Conservation (phyloP, 1,140 invertebrate species). For the Lasioglossum baleicum region DNA sequence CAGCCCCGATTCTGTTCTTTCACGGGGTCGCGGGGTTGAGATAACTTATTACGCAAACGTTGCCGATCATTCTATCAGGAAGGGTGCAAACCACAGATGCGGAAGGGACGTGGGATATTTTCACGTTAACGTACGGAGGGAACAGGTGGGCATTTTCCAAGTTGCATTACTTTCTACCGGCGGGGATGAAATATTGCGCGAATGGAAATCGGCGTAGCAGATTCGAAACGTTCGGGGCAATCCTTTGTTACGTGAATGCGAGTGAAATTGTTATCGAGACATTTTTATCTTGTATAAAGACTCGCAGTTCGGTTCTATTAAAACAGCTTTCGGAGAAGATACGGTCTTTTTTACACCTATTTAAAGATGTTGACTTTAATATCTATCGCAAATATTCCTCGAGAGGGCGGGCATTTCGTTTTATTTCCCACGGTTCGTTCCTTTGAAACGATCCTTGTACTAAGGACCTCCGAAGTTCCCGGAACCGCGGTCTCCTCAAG, state of each 20-base stretch:
- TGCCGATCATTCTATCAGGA: not conserved
- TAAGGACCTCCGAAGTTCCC: not conserved
- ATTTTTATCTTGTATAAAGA: too few species aligned
- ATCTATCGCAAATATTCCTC: not conserved
- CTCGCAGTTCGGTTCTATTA: too few species aligned
- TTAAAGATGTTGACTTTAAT: not conserved
- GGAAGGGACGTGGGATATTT: not conserved
- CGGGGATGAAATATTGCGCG: not conserved
- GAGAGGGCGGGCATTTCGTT: not conserved
- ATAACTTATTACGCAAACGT: slow-evolving; percentile 39
- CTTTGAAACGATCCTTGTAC: not conserved
- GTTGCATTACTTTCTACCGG: not conserved
- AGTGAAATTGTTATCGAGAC: too few species aligned
- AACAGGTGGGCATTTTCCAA: not conserved
- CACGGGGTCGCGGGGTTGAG: slow-evolving; percentile 7
- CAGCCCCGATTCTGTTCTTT: slow-evolving; percentile 21
- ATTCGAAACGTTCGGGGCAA: too few species aligned
- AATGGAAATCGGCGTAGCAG: not conserved
- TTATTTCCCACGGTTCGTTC: not conserved
- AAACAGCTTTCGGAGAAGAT: too few species aligned
- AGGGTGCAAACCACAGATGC: slow-evolving; percentile 4
- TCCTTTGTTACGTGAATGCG: too few species aligned
- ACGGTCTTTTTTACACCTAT: too few species aligned
- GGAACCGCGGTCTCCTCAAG: not conserved
- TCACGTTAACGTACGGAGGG: not conserved